A percentile compares a stretch with the other conserved stretches of the same genome.
These are phyloP conservation scores for Fukomys damarensis DNA, from an alignment of 2,113 vertebrate species.

Conservation along the genomic window DNA sequence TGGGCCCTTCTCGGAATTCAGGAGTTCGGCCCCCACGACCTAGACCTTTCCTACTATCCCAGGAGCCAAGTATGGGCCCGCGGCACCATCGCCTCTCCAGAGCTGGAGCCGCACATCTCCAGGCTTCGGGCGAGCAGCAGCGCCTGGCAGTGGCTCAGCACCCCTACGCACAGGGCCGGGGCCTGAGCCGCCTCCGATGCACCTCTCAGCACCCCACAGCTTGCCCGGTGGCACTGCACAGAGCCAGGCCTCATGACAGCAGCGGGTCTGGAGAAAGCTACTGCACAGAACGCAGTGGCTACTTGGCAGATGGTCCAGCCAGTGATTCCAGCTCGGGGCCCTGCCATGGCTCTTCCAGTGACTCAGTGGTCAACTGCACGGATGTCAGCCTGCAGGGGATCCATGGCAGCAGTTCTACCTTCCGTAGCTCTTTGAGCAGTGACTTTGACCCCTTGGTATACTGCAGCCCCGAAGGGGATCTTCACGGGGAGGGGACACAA, in stretches of 20 bases:
- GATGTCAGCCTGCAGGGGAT: constrained; percentile 96
- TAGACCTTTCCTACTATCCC: constrained; percentile 88
- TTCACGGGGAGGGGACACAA: constrained; percentile 73
- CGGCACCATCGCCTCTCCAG: constrained; percentile 90
- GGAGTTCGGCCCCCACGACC: constrained; percentile 86
- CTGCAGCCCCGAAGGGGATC: constrained; percentile 83
- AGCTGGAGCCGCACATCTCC: constrained; percentile 80
- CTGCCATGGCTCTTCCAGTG: constrained; percentile 97
- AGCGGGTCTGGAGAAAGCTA: constrained; percentile 95
- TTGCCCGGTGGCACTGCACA: constrained; percentile 34
- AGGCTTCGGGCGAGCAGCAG: constrained; percentile 84
- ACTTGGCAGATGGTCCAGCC: constrained; percentile 94
- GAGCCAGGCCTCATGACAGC: constrained; percentile 85
- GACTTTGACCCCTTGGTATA: constrained; percentile 96
- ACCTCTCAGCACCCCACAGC: constrained; percentile 81
- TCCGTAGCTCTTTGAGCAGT: constrained; percentile 97
- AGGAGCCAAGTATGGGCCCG: constrained; percentile 86
- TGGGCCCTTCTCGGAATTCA: constrained; percentile 87
- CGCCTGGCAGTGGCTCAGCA: constrained; percentile 83
- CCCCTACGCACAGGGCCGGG: constrained; percentile 85
- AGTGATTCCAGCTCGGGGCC: constrained; percentile 98
- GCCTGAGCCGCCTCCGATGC: constrained; percentile 77
- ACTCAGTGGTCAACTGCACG: constrained; percentile 97
- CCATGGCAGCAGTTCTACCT: constrained; percentile 97
- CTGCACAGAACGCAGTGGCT: constrained; percentile 95